Conservation (phyloP, 1,140 invertebrate species). For the Magallana angulata region DNA sequence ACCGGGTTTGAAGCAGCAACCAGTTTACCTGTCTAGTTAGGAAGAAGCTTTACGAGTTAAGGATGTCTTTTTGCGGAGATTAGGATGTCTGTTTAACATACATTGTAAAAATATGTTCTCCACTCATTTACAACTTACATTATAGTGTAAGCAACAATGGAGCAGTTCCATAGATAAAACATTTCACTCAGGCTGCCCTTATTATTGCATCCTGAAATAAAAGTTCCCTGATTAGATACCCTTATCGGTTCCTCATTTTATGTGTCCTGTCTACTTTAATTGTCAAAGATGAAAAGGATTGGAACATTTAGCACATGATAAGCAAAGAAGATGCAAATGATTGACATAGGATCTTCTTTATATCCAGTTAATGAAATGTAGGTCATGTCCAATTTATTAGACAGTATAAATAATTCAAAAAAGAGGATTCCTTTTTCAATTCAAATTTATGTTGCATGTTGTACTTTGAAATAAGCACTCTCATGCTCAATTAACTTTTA, state of each 20-base stretch:
- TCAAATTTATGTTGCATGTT: too few relatives aligned
- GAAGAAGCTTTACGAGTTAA: neutral
- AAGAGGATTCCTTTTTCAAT: too few relatives aligned
- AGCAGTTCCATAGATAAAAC: neutral
- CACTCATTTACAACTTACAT: slow-evolving; percentile 2
- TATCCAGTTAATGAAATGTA: neutral
- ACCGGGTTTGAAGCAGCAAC: neutral
- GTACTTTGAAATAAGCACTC: too few relatives aligned
- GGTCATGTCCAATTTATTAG: neutral
- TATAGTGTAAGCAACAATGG: neutral
- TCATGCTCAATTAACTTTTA: too few relatives aligned
- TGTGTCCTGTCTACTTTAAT: slow-evolving; percentile 26
- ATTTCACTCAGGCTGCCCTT: neutral
- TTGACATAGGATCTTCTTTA: neutral
- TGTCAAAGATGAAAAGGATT: slow-evolving; percentile 19
- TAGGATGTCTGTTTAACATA: neutral
- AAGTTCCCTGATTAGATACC: neutral
- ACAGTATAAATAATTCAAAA: too few relatives aligned
- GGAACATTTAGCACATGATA: slow-evolving; percentile 19
- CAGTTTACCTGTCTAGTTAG: neutral
- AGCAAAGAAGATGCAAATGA: neutral
- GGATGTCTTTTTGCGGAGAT: neutral
- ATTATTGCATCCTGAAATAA: neutral
- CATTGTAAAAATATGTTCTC: neutral
- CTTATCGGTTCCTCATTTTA: neutral